phyloP scores from a whole-genome alignment of 2,113 vertebrate genomes.

The Phocoena sinus region DNA sequence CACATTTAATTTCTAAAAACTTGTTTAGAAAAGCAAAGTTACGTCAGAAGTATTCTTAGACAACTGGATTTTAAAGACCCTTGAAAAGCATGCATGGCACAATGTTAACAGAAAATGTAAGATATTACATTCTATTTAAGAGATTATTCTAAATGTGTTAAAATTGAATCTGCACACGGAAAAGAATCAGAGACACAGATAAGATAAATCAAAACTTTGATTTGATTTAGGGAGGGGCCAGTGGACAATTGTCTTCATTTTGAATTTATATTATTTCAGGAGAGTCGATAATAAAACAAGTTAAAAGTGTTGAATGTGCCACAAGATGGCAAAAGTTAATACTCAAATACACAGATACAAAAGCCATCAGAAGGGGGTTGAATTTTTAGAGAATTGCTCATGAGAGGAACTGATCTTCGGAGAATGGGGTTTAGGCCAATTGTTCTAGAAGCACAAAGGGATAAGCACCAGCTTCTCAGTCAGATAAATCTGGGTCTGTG shows the following conservation, averaged over 20 bases:
- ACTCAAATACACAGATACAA: not conserved
- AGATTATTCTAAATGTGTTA: not conserved
- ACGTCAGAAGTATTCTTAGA: not conserved
- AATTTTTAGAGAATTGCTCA: not conserved
- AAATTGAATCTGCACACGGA: not conserved
- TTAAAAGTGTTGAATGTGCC: not conserved
- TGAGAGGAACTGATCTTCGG: not conserved
- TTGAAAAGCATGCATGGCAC: not conserved
- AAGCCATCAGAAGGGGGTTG: not conserved
- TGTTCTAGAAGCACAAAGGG: not conserved
- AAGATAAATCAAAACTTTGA: not conserved
- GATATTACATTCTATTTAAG: not conserved
- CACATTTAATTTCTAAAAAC: not conserved
- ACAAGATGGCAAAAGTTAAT: not conserved
- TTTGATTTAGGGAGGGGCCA: not conserved
- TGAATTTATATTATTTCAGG: not conserved
- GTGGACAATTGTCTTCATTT: not conserved
- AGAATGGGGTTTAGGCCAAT: not conserved
- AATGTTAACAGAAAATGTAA: not conserved
- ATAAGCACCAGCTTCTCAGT: not conserved
- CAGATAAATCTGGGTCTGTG: not conserved
- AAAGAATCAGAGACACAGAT: not conserved
- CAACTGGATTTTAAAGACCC: not conserved
- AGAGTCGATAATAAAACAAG: not conserved
- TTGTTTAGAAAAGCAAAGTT: not conserved